phyloP scores from a whole-genome alignment of 2,797 vertebrate species.

The Propithecus perrieri region DNA sequence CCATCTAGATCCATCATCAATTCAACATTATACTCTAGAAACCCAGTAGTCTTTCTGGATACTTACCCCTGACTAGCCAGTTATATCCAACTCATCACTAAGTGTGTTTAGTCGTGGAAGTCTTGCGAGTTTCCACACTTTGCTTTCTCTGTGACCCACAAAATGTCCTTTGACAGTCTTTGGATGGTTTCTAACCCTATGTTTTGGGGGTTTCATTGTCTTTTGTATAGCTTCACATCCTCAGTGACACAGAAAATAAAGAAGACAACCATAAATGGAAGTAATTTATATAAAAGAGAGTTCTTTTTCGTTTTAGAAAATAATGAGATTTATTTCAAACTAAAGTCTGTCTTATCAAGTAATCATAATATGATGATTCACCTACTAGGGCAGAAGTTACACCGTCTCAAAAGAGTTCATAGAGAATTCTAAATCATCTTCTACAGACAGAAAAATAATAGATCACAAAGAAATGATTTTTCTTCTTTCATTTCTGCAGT shows the following conservation, averaged over 20 bases:
- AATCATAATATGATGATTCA: conserved; percentile 14
- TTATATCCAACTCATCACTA: neutral
- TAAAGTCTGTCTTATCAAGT: neutral
- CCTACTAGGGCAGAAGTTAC: neutral
- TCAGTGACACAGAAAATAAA: neutral
- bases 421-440: conserved; percentile 57
- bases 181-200: neutral
- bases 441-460: conserved; percentile 58
- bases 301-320: neutral
- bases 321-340: conserved; percentile 6
- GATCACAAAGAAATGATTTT: conserved; percentile 52
- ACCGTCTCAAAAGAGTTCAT: conserved; percentile 1
- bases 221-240: neutral
- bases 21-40: neutral
- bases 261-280: neutral
- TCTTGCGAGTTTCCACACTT: neutral
- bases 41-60: neutral
- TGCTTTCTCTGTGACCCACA: neutral
- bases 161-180: neutral
- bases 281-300: neutral
- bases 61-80: accelerated
- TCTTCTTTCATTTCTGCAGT: conserved; percentile 44
- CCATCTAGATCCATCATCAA: neutral
- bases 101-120: neutral
- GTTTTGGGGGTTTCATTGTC: neutral